These are phyloP conservation scores for Muntiacus muntjak DNA, from an alignment of 2,113 vertebrate species.

Conservation along the genomic window DNA sequence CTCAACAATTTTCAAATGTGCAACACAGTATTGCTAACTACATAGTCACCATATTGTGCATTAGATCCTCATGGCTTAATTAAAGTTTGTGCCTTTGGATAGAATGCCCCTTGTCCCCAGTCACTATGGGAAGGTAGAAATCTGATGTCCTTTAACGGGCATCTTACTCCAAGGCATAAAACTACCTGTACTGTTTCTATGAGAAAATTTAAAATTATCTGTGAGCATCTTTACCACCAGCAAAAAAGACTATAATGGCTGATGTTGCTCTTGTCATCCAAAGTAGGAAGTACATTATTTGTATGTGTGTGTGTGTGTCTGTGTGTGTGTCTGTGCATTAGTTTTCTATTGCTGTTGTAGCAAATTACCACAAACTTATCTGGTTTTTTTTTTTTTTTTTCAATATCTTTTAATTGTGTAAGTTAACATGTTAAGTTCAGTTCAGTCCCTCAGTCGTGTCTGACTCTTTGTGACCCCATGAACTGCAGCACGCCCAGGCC, in stretches of 20 bases:
- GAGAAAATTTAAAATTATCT: neutral
- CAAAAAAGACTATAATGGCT: neutral
- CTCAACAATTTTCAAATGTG: neutral
- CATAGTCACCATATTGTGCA: neutral
- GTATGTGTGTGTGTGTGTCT: neutral
- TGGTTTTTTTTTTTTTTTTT: neutral
- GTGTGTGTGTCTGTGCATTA: neutral
- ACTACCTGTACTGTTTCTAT: neutral
- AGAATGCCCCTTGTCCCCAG: neutral
- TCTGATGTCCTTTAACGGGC: neutral
- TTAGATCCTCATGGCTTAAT: neutral
- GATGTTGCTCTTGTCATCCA: neutral
- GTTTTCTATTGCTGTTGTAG: neutral
- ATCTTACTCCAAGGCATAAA: neutral
- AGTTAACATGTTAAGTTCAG: too few species aligned
- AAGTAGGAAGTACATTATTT: neutral
- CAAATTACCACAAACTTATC: neutral
- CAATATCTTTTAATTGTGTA: too few species aligned
- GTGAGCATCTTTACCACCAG: neutral
- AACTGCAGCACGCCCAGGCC: too few species aligned
- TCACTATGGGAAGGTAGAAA: neutral
- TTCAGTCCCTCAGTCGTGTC: too few species aligned
- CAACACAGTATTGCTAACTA: neutral
- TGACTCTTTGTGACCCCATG: too few species aligned
- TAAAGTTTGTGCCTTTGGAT: neutral